Evolutionary conservation across 2,797 vertebrate species (phyloP), one percentile per base, ranked within the genome.

Genomic region (Siniperca obscura): DNA sequence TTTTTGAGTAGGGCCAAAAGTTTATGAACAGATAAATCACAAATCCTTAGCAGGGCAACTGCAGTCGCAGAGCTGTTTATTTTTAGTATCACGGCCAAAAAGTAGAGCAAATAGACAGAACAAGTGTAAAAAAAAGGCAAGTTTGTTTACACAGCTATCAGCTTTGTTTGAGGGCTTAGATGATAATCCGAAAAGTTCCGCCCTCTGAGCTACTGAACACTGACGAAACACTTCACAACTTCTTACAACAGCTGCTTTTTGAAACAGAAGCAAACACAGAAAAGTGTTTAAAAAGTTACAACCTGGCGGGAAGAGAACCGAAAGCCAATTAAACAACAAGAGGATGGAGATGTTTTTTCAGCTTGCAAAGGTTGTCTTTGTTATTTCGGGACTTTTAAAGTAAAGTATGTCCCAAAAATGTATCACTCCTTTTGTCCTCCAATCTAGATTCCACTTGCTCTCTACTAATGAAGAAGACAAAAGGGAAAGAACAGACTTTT

Each of bases 1-100:
- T 94, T 94, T 95, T 93, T 91, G 82, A 93, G 91, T 78, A 76
- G 90, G 90, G 91, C 89, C 90, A 92, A 91, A 94, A 91, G 86
- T 94, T 92, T 92, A 90, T 80, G 86, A 82, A 91, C 89, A 88
- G 93, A 94, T 93, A 93, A 90, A 94, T 91, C 70, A 75, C 77
- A 89, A 91, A 91, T 88, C 89, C 83, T 81, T 73, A 72, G 74
- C 82, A 53, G 70, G 92, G 87, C 87, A 81, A 91, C 84, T 83
- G 83, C 78, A 62, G 81, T 82, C 61, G 27, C 76, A 11, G 52
- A 81, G 77, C 75, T 89, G 92, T 95, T 95, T 95, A 90, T 95
- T 95, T 95, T 90, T 60, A 90, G 89, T 91, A 81, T 74, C 83
- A 56, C 83, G 83, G 90, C 92, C 92, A 95, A 88, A 93, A 88